A percentile compares a stretch with the other conserved stretches of the same genome.
These are phyloP conservation scores for Dreissena rostriformis DNA, from an alignment of 1,140 invertebrate genomes.

Conservation along the genomic window DNA sequence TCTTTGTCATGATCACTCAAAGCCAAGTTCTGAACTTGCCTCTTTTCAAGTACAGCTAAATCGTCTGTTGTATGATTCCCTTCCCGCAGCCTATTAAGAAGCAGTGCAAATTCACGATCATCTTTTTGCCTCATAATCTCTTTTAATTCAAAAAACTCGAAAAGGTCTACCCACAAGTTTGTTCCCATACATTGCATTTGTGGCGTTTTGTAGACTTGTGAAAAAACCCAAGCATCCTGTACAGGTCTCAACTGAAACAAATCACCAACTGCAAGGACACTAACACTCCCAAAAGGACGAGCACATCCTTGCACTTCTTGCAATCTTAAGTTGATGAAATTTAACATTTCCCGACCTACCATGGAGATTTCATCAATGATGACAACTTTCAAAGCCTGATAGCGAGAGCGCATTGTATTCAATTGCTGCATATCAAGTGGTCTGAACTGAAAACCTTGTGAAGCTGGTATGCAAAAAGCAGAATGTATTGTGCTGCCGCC, in stretches of 20 bases:
- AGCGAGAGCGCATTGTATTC: slow-evolving; percentile 47
- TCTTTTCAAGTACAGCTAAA: slow-evolving; percentile 1
- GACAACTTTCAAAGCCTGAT: slow-evolving; percentile 49
- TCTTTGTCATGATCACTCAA: too few species aligned
- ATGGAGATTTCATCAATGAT: slow-evolving; percentile 67
- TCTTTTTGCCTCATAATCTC: slow-evolving; percentile 22
- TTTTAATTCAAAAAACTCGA: slow-evolving; percentile 30
- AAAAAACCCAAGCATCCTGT: slow-evolving; percentile 40
- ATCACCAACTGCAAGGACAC: slow-evolving; percentile 43
- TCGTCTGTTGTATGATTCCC: neutral
- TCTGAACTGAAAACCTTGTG: slow-evolving; percentile 53
- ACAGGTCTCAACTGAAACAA: slow-evolving; percentile 40
- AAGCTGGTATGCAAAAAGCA: slow-evolving; percentile 49
- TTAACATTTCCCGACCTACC: slow-evolving; percentile 62
- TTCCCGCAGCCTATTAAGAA: slow-evolving; percentile 15
- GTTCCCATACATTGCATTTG: neutral
- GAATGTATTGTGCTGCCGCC: slow-evolving; percentile 45
- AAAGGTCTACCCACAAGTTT: slow-evolving; percentile 26
- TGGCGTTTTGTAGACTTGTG: neutral
- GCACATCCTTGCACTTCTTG: slow-evolving; percentile 59
- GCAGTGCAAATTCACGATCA: neutral
- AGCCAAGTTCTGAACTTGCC: neutral
- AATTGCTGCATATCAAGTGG: slow-evolving; percentile 40
- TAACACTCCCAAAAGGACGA: slow-evolving; percentile 58
- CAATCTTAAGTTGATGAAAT: slow-evolving; percentile 59